Base-by-base conservation (phyloP, 2,888 invertebrate genomes). In the Petrophora chlorosata region DNA sequence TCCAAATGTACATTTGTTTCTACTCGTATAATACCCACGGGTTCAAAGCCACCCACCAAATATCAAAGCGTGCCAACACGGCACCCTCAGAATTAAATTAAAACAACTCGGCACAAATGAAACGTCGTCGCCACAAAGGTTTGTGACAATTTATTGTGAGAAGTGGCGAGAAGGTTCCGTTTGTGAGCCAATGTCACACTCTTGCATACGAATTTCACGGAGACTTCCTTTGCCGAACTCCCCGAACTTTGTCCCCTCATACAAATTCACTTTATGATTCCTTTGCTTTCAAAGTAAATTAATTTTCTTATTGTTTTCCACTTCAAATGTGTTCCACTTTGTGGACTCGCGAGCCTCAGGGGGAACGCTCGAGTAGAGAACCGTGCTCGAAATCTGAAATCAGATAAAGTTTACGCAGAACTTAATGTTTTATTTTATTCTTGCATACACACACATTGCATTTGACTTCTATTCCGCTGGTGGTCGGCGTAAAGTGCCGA, bases 161-260 rank as follows among this genome's bases (percentile, higher is more conserved):
- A 35, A 35, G 12, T 15, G 15, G 14, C 10, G n/a, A 23, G n/a
- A 32, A 33, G 17, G 25, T 19, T 34, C 42, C 26, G 9, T 5
- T 34, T 42, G 19, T 19, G 14, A 33, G 33, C 13, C 41, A 26
- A 34, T 19, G 42, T 42, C 40, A 42, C 42, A 42, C 17, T 33
- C 17, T 34, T 42, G 42, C 25, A 26, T 42, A 9, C 42, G 26
- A 42, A 42, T 33, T 42, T 42, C 33, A 33, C 25, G 23, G 26
- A 17, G 17, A 12, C 14, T 29, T 19, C 19, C 39, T 29, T 26
- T 17, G 8, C 15, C 25, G 7, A 19, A 26, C 12, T 38, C 1
- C 5, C 3, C 26, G 8, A 36, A 22, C 39, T 39, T 39, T 35
- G 16, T 23, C 14, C 22, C 35, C 17, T 40, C 32, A 19, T 38